Evolutionary conservation across 2,888 invertebrate species (phyloP).

Genomic region (Helicoverpa assulta): DNA sequence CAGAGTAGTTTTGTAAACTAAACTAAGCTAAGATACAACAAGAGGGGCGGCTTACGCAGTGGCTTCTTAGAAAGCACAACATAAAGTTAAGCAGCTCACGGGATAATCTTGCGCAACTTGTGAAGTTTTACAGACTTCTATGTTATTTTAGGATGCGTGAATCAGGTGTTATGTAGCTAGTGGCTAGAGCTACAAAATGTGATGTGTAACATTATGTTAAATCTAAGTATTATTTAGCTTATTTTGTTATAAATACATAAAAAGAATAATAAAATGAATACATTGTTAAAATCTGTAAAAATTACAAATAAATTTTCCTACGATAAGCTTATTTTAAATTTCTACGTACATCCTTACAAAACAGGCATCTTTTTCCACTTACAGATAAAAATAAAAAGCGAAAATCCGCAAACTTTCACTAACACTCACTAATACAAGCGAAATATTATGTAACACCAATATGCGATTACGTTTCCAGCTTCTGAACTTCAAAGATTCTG

Average conservation of each 20-base stretch:
- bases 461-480: constrained; percentile 18
- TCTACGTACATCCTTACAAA: no score
- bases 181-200: no score
- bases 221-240: no score
- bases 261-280: no score
- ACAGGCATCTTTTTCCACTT: no score
- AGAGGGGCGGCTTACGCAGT: not conserved
- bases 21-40: not conserved
- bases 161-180: not conserved
- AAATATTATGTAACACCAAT: constrained; percentile 23
- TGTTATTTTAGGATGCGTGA: not conserved
- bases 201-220: no score
- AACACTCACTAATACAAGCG: constrained; percentile 9
- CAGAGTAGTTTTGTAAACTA: not conserved
- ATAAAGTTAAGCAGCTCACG: constrained; percentile 18
- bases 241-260: no score
- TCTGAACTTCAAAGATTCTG: constrained; percentile 47
- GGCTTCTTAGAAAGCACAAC: constrained; percentile 7
- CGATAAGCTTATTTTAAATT: no score
- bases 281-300: no score
- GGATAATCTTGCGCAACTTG: constrained; percentile 7
- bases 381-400: not conserved
- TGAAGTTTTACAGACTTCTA: constrained; percentile 11
- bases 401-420: not conserved
- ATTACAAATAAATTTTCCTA: no score